These are phyloP conservation scores for Cryptotis parvus DNA, from an alignment of 2,113 vertebrate species.

Conservation along the genomic window DNA sequence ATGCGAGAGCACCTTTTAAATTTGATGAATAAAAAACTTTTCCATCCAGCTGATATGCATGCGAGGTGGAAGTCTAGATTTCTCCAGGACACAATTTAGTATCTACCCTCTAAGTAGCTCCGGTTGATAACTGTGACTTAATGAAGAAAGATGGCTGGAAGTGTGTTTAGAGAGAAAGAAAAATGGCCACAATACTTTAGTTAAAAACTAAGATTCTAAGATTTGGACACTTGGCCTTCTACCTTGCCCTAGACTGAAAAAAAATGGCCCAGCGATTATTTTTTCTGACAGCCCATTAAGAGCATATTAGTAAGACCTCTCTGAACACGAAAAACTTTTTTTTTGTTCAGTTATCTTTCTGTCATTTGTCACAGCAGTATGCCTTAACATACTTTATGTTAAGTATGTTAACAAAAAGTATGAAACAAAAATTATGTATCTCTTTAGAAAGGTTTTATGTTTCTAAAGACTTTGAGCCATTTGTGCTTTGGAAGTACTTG, in stretches of 20 bases:
- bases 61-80: slow-evolving; percentile 53
- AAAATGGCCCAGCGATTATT: neutral
- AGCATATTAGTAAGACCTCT: slow-evolving; percentile 50
- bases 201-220: neutral
- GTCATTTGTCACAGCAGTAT: slow-evolving; percentile 52
- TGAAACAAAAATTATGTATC: neutral
- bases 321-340: slow-evolving; percentile 15
- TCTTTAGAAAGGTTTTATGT: slow-evolving; percentile 47
- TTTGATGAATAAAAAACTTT: slow-evolving; percentile 66
- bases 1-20: slow-evolving; percentile 64
- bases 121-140: slow-evolving; percentile 18
- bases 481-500: slow-evolving; percentile 28
- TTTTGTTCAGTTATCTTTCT: slow-evolving; percentile 25
- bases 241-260: slow-evolving; percentile 13
- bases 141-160: slow-evolving; percentile 39
- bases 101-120: neutral
- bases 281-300: neutral
- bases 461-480: neutral
- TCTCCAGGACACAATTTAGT: slow-evolving; percentile 23
- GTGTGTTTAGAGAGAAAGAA: neutral
- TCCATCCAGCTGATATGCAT: slow-evolving; percentile 59
- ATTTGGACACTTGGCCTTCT: neutral
- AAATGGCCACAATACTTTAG: neutral
- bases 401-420: no score
- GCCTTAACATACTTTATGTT: no score